Evolutionary conservation across 2,797 vertebrate species (phyloP), one percentile per base, ranked within the genome.

Genomic region (Hyperoplus immaculatus): DNA sequence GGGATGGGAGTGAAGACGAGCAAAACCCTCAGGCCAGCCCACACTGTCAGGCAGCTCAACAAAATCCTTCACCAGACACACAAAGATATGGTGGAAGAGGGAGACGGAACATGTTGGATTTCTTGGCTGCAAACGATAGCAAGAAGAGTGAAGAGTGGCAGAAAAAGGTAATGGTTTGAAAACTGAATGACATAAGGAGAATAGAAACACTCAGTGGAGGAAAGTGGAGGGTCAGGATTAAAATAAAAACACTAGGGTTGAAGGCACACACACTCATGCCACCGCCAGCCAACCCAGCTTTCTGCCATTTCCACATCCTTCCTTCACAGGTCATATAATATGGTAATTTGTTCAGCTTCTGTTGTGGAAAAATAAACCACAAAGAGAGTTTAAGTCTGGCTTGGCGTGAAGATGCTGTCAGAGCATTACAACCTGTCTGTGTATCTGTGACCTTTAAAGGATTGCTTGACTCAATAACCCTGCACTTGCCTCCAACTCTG

Each of bases 401-500:
- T 79, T 38, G 50, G 62, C 72, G 73, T 60, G 58, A 81, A 73
- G 86, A 80, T 51, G 70, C 14, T 13, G 69, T 67, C 74, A 46
- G 61, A 80, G 29, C 54, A 68, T 59, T 56, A 61, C 42, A 59
- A 73, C 57, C 60, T 16, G 80, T 83, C 77, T 77, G 81, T 78
- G 75, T 85, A 81, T 94, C 89, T 81, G 83, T 84, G 90, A 94
- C 94, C 95, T 95, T 94, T 95, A 93, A 91, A 90, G 90, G 87
- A 92, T 90, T 81, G 88, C 92, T 94, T 91, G 54, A 94, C 81
- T 89, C 88, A 93, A 95, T 88, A 94, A 91, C 88, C 74, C 89
- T 83, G 89, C 93, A 86, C 92, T 93, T 83, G 62, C 89, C 87
- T 82, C 78, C 74, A 55, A 64, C 85, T 62, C 61, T 62, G 86